Percentiles rank a stretch among this genome's conserved stretches.
These are phyloP conservation scores for Papilio machaon DNA, from an alignment of 1,140 invertebrate genomes.

Conservation along the genomic window DNA sequence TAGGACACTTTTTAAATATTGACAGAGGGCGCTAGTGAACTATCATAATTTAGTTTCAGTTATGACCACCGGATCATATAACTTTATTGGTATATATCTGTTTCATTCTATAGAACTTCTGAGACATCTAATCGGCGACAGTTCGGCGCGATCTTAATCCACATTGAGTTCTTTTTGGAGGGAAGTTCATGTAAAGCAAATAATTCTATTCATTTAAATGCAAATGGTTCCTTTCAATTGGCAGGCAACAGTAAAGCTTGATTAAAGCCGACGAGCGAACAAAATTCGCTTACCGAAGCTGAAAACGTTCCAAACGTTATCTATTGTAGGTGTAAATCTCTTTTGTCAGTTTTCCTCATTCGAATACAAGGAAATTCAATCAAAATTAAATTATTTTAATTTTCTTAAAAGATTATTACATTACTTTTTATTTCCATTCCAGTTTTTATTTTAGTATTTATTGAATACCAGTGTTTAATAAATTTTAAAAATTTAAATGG, in stretches of 20 bases:
- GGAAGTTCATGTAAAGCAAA: neutral
- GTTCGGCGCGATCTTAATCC: constrained; percentile 6
- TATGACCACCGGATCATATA: no score
- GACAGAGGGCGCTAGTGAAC: no score
- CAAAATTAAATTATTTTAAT: neutral
- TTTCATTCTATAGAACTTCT: neutral
- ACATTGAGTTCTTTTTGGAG: constrained; percentile 5
- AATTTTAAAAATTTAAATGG: no score
- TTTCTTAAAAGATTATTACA: neutral
- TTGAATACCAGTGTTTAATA: no score
- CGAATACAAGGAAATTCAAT: neutral
- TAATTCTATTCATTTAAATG: constrained; percentile 31
- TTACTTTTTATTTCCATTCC: neutral
- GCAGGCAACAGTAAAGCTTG: constrained; percentile 28
- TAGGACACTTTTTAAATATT: no score
- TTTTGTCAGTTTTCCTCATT: constrained; percentile 12
- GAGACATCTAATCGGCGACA: neutral
- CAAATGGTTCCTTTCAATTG: constrained; percentile 37
- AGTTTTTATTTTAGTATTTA: neutral
- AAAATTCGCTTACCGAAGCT: constrained; percentile 27
- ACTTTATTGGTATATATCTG: no score
- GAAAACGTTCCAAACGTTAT: constrained; percentile 25
- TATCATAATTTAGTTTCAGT: no score
- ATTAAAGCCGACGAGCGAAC: constrained; percentile 29
- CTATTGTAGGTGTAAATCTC: constrained; percentile 10